Base-by-base conservation (phyloP, 2,797 vertebrate species). In the Sebastes wilsoni region DNA sequence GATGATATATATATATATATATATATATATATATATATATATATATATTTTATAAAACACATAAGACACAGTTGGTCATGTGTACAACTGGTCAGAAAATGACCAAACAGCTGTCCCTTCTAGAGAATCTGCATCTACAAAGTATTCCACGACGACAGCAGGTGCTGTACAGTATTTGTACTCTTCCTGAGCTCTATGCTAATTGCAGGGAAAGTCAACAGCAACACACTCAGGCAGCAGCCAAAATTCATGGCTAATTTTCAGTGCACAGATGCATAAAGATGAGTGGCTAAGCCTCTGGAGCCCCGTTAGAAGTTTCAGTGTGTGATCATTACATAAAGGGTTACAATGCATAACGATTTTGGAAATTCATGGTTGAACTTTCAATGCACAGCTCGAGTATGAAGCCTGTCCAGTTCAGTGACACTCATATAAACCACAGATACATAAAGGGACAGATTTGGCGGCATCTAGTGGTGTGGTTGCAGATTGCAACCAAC, bases 261-360 rank as follows among this genome's bases (percentile, higher is more conserved):
- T 71, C 27, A 55, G 23, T 23, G 32, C 62, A 60, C 5, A 62
- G 64, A 75, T 54, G 60, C 72, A 73, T 54, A 32, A 58, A 75
- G 73, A 82, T 62, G 61, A 79, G 59, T n/a, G 46, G 71, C 18
- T 46, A 3, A 66, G 54, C 28, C 66, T 62, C 72, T 25, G 13
- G 67, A 78, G 76, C 10, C 32, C 23, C 42, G 61, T 80, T 28
- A 55, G 8, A 67, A 56, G 65, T 49, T 68, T 55, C 62, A 49
- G 55, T 52, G 54, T 71, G 55, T 71, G 56, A 78, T 87, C 12
- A 72, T 77, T 46, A 71, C 75, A 66, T 71, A 55, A 80, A 27
- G 70, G 22, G 66, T n/a, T 67, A 62, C 22, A 38, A 54, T 54
- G 30, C 18, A 38, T 32, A 38, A 28, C 23, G 22, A 72, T 28